These are phyloP conservation scores for Megatriorchis doriae DNA, from an alignment of 2,113 vertebrate genomes.

Conservation along the genomic window DNA sequence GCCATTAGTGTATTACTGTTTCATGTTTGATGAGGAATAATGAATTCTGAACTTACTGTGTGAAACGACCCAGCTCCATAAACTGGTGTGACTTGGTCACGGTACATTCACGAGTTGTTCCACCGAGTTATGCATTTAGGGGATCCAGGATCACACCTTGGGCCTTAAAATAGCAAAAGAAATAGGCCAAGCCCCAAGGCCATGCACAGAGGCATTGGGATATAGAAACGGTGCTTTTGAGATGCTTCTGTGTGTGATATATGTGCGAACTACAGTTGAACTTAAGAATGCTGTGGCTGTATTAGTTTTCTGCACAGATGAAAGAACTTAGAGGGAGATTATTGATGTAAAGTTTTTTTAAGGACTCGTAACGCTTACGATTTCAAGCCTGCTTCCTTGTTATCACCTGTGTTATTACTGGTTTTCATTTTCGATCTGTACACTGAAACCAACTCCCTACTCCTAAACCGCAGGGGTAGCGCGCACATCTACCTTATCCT, in stretches of 20 bases:
- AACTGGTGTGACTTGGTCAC: not conserved
- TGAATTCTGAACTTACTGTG: not conserved
- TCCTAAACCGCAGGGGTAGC: not conserved
- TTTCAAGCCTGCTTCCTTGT: not conserved
- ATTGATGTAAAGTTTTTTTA: not conserved
- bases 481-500: not conserved
- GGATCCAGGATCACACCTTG: not conserved
- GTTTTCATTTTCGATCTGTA: not conserved
- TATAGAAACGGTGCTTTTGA: not conserved
- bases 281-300: not conserved
- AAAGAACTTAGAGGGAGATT: not conserved
- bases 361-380: not conserved
- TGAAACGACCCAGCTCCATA: not conserved
- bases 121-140: fast-evolving
- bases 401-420: not conserved
- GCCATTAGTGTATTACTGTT: not conserved
- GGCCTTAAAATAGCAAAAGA: not conserved
- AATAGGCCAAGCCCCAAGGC: not conserved
- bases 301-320: not conserved
- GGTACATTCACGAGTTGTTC: not conserved
- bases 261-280: not conserved
- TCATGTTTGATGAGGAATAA: not conserved
- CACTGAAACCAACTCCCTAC: not conserved
- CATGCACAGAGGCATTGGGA: not conserved
- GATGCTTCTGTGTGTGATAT: not conserved